These are phyloP conservation scores for Tetranychus truncatus DNA, from an alignment of 2,888 invertebrate species.

Conservation along the genomic window DNA sequence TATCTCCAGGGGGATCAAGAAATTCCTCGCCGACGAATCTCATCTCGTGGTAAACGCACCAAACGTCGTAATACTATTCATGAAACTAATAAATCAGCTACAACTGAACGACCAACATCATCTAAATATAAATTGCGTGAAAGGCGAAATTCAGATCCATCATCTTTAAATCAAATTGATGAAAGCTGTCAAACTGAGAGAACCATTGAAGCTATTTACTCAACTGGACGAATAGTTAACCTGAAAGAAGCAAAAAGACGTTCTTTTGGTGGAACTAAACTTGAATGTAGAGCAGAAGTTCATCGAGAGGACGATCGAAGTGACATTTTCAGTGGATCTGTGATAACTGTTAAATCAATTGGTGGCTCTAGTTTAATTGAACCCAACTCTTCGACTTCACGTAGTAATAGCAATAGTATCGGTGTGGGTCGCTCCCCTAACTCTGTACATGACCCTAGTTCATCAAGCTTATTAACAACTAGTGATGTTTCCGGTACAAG, in stretches of 20 bases:
- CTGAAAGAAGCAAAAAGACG: not conserved
- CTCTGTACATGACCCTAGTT: slow-evolving; percentile 27
- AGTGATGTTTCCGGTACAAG: not conserved
- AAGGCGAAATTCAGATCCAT: not conserved
- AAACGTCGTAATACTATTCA: slow-evolving; percentile 57
- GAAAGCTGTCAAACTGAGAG: slow-evolving; percentile 25
- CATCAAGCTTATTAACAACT: not conserved
- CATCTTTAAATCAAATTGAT: slow-evolving; percentile 15
- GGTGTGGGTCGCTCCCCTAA: slow-evolving; percentile 30
- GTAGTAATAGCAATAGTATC: slow-evolving; percentile 8
- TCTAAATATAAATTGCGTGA: not conserved
- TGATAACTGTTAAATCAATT: not conserved
- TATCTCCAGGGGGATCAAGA: not conserved
- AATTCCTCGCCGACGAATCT: slow-evolving; percentile 16
- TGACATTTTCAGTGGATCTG: not conserved
- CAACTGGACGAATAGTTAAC: slow-evolving; percentile 14
- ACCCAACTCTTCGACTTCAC: not conserved
- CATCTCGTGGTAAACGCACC: slow-evolving; percentile 24
- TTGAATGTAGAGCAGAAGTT: slow-evolving; percentile 17
- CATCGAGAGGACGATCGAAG: slow-evolving; percentile 15
- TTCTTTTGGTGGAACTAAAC: slow-evolving; percentile 5
- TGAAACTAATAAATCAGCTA: slow-evolving; percentile 39
- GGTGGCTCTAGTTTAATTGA: not conserved
- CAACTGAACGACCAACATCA: not conserved
- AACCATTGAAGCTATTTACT: slow-evolving; percentile 13